Percentiles rank a stretch among this genome's conserved stretches.
Evolutionary conservation across 2,113 vertebrate species (phyloP).

Genomic region (Miniopterus natalensis): DNA sequence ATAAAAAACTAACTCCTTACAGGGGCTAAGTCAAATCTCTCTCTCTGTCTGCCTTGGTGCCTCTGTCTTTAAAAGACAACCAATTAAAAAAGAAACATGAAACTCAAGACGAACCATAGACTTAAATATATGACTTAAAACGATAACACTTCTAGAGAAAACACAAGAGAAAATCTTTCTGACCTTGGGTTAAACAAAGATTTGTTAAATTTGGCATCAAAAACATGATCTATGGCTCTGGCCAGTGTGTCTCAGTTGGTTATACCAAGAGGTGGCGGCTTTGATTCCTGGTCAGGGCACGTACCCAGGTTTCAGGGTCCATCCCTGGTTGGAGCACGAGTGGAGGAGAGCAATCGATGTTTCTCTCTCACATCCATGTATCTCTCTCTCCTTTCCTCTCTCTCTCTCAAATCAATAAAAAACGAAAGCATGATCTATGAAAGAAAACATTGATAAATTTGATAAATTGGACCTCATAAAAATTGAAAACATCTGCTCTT

Average conservation of each 20-base stretch:
- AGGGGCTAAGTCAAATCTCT: not conserved
- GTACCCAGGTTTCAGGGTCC: not conserved
- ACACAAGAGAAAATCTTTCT: slow-evolving; percentile 20
- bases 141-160: slow-evolving; percentile 47
- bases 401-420: too few species aligned
- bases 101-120: not conserved
- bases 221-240: not conserved
- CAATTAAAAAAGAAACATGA: not conserved
- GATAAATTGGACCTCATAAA: not conserved
- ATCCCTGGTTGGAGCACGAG: too few species aligned
- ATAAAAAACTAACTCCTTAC: not conserved
- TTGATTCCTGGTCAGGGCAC: not conserved
- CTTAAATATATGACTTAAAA: slow-evolving; percentile 38
- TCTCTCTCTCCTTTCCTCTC: too few species aligned
- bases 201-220: slow-evolving; percentile 65
- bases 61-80: not conserved
- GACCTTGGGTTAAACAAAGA: slow-evolving; percentile 61
- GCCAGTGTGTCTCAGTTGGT: not conserved
- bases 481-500: slow-evolving; percentile 50
- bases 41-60: not conserved
- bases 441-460: slow-evolving; percentile 56
- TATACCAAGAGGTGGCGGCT: not conserved
- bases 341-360: too few species aligned
- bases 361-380: too few species aligned
- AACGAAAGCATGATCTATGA: slow-evolving; percentile 45